Conservation (phyloP, 2,113 vertebrate genomes). For the Halcyon malimbica region DNA sequence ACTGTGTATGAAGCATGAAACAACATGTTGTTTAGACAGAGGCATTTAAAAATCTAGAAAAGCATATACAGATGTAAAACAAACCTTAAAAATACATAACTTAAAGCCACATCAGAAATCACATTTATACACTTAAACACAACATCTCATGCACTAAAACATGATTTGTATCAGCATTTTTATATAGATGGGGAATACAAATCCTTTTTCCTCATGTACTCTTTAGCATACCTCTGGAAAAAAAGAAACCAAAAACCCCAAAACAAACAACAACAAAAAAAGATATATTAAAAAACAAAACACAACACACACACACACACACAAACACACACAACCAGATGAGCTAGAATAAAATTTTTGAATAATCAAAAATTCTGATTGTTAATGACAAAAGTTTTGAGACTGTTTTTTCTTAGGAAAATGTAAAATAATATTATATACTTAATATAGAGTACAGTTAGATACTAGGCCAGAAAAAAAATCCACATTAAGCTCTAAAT, state of each 20-base stretch:
- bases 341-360: not conserved
- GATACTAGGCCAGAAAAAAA: not conserved
- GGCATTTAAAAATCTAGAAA: not conserved
- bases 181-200: not conserved
- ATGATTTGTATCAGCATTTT: not conserved
- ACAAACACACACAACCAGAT: not conserved
- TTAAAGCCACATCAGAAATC: not conserved
- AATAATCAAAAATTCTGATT: not conserved
- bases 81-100: not conserved
- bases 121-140: not conserved
- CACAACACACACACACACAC: too few species aligned
- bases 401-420: not conserved
- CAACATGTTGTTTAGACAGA: not conserved
- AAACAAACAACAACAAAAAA: too few species aligned
- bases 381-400: not conserved
- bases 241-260: not conserved
- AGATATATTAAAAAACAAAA: too few species aligned
- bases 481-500: not conserved
- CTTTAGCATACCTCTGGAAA: not conserved
- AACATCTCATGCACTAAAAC: not conserved
- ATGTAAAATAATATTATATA: not conserved
- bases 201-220: not conserved
- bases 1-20: not conserved
- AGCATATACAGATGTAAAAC: not conserved
- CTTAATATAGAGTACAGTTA: not conserved